phyloP scores from a whole-genome alignment of 1,140 invertebrate species.

The Solenopsis fugax region DNA sequence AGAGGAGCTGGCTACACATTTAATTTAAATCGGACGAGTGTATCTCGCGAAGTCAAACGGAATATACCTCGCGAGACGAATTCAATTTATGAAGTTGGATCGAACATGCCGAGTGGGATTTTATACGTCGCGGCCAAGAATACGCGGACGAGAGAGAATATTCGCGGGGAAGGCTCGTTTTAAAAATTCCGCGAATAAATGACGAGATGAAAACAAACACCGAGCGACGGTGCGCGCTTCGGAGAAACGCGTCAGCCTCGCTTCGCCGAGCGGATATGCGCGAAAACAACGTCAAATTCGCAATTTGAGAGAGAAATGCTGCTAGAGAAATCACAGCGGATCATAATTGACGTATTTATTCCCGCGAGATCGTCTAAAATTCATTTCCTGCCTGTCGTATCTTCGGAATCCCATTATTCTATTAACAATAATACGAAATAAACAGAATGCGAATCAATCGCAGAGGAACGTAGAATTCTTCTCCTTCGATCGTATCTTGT shows the following conservation, averaged over 20 bases:
- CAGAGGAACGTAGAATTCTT: not conserved
- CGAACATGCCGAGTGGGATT: not conserved
- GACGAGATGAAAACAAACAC: conserved; percentile 10
- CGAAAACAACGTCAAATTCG: conserved; percentile 10
- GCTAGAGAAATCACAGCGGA: not conserved
- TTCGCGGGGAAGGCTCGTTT: not conserved
- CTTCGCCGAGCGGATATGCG: not conserved
- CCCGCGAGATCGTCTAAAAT: not conserved
- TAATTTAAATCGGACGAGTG: not conserved
- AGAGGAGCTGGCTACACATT: not conserved
- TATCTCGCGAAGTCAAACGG: not conserved
- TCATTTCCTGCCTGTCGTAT: not conserved
- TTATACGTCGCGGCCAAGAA: not conserved
- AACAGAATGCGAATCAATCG: not conserved
- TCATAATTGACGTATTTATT: not conserved
- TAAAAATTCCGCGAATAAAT: conserved; percentile 26
- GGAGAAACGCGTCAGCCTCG: not conserved
- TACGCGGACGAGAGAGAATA: not conserved
- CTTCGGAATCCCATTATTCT: conserved; percentile 21
- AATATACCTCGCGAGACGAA: conserved; percentile 12
- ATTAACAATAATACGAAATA: not conserved
- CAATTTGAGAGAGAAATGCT: not conserved
- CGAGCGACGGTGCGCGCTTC: not conserved
- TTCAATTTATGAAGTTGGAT: conserved; percentile 15
- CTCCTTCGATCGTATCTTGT: not conserved